phyloP scores from a whole-genome alignment of 2,113 vertebrate species.

The Poeciliopsis retropinna region DNA sequence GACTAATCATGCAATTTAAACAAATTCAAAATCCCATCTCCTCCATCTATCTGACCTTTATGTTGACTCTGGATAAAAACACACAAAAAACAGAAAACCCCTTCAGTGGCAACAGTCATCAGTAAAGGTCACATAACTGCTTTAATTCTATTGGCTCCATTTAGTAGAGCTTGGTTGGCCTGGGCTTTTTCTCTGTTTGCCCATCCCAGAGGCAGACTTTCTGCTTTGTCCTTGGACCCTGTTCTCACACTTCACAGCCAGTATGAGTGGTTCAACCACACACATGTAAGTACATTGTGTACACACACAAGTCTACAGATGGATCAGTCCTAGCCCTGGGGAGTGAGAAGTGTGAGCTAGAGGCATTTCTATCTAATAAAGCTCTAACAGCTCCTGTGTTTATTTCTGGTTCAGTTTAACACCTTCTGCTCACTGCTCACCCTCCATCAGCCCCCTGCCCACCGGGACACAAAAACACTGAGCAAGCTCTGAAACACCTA shows the following conservation, averaged over 20 bases:
- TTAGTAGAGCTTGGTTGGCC: slow-evolving; percentile 32
- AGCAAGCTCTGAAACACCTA: slow-evolving; percentile 29
- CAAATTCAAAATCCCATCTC: not conserved
- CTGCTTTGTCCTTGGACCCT: slow-evolving; percentile 59
- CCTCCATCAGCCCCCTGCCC: slow-evolving; percentile 12
- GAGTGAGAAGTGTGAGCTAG: slow-evolving; percentile 38
- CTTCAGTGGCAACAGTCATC: slow-evolving; percentile 15
- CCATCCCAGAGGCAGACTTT: slow-evolving; percentile 44
- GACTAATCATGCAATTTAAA: too few relatives aligned
- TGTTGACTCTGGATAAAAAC: slow-evolving; percentile 28
- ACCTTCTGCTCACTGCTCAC: slow-evolving; percentile 30
- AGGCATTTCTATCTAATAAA: slow-evolving; percentile 50
- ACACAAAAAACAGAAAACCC: not conserved
- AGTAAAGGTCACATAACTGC: slow-evolving; percentile 60
- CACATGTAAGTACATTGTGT: not conserved
- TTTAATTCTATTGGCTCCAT: slow-evolving; percentile 58
- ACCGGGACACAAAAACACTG: slow-evolving; percentile 33
- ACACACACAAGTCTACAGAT: slow-evolving; percentile 12
- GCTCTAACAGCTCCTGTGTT: slow-evolving; percentile 56
- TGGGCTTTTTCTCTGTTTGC: slow-evolving; percentile 29
- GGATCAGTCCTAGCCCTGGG: slow-evolving; percentile 29
- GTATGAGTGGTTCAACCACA: not conserved
- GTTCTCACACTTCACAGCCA: slow-evolving; percentile 40
- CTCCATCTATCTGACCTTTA: slow-evolving; percentile 21
- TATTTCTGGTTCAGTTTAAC: slow-evolving; percentile 63